Base-by-base conservation (phyloP, 2,888 invertebrate species). In the Lasius platythorax region DNA sequence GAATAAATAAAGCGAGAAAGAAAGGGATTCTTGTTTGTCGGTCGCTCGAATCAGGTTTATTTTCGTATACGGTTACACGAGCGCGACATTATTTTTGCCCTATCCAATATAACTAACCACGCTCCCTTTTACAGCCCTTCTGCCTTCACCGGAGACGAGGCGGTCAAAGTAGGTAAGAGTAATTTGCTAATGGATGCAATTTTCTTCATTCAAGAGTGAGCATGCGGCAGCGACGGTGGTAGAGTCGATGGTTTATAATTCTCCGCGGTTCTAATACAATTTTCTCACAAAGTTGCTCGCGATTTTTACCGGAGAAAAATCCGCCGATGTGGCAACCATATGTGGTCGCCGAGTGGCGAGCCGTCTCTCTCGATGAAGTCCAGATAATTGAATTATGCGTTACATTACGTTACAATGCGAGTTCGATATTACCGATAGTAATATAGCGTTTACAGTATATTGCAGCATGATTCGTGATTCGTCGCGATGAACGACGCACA, bases 181-280 rank as follows among this genome's bases (percentile, higher is more conserved):
- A 89, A 89, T 89, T 89, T 87, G 82, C 88, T 89, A 89, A 89
- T 89, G 89, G 85, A 89, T 87, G 89, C 84, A 89, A 89, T 88
- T 89, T 88, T 70, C 85, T 85, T 83, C 18, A 66, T 82, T 84
- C 61, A 64, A n/a, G 53, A 63, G 56, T 68, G 61, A 56, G 50
- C 46, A 23, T 33, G 37, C 43, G 4, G 28, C 15, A n/a, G 12
- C 40, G 56, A 50, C 12, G 40, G 6, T 30, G 68, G 15, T 70
- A 15, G 30, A 12, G 50, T 50, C 46, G 56, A 23, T 46, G 37
- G 56, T 70, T 87, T 74, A 46, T 70, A 63, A 83, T 87, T 85
- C 75, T 37, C 33, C 9, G 30, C 50, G 66, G 23, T 64, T 79
- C 72, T 82, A 75, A 89, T 82, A 82, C 63, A 84, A 87, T 89